These are phyloP conservation scores for Melanerpes aurifrons DNA, from an alignment of 2,113 vertebrate genomes.

Conservation along the genomic window DNA sequence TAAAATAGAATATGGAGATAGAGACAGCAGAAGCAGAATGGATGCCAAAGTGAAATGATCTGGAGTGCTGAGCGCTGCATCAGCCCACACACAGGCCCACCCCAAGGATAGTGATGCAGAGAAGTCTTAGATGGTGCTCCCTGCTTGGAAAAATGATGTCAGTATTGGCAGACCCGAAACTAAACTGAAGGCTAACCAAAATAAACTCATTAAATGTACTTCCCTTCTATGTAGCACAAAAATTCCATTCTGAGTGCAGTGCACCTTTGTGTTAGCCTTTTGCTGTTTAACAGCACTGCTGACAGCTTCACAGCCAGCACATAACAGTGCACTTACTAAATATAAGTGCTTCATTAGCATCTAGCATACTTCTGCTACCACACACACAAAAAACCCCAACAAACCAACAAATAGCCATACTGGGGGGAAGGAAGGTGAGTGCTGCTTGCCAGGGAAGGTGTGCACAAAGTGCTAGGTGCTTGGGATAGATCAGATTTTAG, in stretches of 20 bases:
- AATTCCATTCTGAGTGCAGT: neutral
- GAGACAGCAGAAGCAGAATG: conserved; percentile 61
- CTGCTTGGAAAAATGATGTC: conserved; percentile 67
- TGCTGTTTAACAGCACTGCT: neutral
- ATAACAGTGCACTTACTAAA: conserved; percentile 41
- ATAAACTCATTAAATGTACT: conserved; percentile 51
- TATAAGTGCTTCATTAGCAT: conserved; percentile 49
- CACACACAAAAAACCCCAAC: conserved; percentile 15
- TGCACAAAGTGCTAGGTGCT: neutral
- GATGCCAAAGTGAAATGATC: conserved; percentile 70
- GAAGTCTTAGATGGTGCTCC: conserved; percentile 59
- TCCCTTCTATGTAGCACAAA: neutral
- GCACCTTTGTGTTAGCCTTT: conserved; percentile 35
- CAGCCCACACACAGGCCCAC: conserved; percentile 63
- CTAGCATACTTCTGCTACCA: conserved; percentile 35
- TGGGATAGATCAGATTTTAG: neutral
- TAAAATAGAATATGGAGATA: conserved; percentile 64
- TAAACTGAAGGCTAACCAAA: conserved; percentile 56
- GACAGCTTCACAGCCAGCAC: conserved; percentile 36
- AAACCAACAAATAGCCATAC: conserved; percentile 24
- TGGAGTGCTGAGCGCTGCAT: conserved; percentile 62
- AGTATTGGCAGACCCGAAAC: conserved; percentile 30
- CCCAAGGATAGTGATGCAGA: conserved; percentile 53
- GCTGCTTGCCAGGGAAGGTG: conserved; percentile 48
- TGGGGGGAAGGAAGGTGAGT: neutral